Evolutionary conservation across 2,888 invertebrate species (phyloP).

Genomic region (Orthosia gracilis): DNA sequence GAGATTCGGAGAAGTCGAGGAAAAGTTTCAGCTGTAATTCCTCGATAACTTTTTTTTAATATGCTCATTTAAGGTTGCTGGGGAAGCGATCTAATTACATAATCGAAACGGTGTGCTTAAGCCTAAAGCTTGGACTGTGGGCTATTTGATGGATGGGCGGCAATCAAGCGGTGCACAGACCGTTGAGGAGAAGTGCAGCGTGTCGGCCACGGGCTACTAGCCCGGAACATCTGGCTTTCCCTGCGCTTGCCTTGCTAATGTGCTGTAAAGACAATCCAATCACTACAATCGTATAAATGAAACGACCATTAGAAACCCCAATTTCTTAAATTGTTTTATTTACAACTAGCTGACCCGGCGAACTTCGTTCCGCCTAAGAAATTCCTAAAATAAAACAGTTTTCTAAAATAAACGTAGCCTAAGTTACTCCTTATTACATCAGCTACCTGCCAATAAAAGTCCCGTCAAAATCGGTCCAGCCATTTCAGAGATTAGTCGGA

Average conservation of each 20-base stretch:
- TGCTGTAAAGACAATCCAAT: conserved; percentile 58
- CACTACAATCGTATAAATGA: conserved; percentile 24
- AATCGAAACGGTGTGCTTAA: conserved; percentile 36
- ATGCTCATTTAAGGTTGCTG: conserved; percentile 13
- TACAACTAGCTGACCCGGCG: no score
- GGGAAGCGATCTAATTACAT: conserved; percentile 32
- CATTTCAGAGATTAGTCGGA: no score
- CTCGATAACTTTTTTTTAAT: conserved; percentile 27
- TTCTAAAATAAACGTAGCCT: no score
- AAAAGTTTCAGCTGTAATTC: conserved; percentile 34
- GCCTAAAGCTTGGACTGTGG: conserved; percentile 32
- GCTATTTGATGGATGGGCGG: conserved; percentile 47
- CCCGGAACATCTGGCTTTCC: conserved; percentile 87
- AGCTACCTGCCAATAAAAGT: no score
- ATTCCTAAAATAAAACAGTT: no score
- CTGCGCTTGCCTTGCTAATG: conserved; percentile 70
- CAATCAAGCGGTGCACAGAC: conserved; percentile 79
- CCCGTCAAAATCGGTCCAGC: no score
- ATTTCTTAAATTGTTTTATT: conserved; percentile 11
- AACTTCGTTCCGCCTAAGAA: no score
- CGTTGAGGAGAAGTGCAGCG: conserved; percentile 82
- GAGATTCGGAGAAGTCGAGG: conserved; percentile 36
- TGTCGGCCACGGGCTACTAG: conserved; percentile 84
- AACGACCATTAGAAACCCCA: background rate
- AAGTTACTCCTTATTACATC: no score